Percentiles rank a stretch among this genome's conserved stretches.
Conservation (phyloP, 2,888 invertebrate species). For the Brenthis daphne region DNA sequence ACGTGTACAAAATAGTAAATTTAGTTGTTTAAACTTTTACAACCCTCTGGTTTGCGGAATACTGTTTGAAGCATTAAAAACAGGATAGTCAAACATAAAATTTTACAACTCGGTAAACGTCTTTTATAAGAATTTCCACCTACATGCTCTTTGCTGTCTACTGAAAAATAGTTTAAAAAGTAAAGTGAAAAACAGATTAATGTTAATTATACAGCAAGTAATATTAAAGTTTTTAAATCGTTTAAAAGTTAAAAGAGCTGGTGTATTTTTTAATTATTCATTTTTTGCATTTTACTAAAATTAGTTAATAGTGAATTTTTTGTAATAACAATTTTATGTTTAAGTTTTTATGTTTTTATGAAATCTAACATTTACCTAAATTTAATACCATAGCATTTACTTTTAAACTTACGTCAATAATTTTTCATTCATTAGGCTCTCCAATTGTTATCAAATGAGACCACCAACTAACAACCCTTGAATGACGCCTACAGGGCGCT, state of each 20-base stretch:
- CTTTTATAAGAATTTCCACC: conserved; percentile 20
- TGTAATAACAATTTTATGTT: not conserved
- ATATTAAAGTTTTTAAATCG: too few relatives aligned
- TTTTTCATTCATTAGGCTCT: conserved; percentile 4
- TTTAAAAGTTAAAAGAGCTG: too few relatives aligned
- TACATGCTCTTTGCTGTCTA: conserved; percentile 16
- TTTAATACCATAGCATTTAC: not conserved
- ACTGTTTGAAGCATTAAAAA: conserved; percentile 18
- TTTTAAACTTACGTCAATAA: not conserved
- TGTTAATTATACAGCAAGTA: too few relatives aligned
- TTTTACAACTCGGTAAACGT: conserved; percentile 19
- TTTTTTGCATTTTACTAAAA: too few relatives aligned
- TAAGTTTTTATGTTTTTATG: not conserved
- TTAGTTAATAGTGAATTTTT: too few relatives aligned
- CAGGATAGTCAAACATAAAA: conserved; percentile 22
- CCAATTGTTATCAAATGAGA: conserved; percentile 32
- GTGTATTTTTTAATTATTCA: too few relatives aligned
- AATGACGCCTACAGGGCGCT: conserved; percentile 31
- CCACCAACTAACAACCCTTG: conserved; percentile 42
- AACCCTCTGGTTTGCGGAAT: conserved; percentile 30
- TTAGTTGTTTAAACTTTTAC: conserved; percentile 34
- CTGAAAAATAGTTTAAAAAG: conserved; percentile 7
- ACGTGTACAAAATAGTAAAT: conserved; percentile 41
- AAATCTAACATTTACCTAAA: not conserved
- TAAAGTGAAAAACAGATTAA: conserved; percentile 7